A percentile compares a stretch with the other conserved stretches of the same genome.
phyloP scores from a whole-genome alignment of 2,113 vertebrate species.

The Ptilonorhynchus violaceus region DNA sequence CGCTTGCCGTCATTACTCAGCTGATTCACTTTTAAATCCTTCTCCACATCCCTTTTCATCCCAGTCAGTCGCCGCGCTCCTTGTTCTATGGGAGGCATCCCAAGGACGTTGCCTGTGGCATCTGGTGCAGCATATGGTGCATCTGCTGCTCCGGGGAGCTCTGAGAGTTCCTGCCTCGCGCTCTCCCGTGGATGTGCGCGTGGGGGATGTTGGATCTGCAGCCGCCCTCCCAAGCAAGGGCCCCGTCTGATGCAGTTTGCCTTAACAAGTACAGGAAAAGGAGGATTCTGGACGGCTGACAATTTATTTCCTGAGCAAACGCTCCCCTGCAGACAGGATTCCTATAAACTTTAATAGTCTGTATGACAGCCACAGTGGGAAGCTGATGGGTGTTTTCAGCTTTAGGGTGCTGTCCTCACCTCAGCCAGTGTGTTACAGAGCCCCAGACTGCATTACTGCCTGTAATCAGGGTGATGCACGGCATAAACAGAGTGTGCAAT shows the following conservation, averaged over 20 bases:
- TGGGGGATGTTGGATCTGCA: not conserved
- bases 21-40: conserved; percentile 43
- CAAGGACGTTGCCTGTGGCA: conserved; percentile 10
- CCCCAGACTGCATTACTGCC: not conserved
- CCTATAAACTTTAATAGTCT: not conserved
- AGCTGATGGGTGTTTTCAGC: not conserved
- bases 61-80: not conserved
- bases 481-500: not conserved
- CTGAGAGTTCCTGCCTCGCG: rapidly evolving
- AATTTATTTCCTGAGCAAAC: not conserved
- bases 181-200: rapidly evolving
- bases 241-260: not conserved
- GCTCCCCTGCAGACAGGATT: not conserved
- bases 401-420: not conserved
- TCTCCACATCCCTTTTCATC: not conserved
- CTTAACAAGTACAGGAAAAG: not conserved
- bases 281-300: not conserved
- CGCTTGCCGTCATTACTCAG: not conserved
- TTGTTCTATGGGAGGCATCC: not conserved
- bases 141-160: not conserved
- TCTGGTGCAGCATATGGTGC: conserved; percentile 51
- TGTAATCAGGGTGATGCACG: not conserved
- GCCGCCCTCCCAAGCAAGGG: not conserved
- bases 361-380: not conserved
- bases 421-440: not conserved